Percentiles rank a stretch among this genome's conserved stretches.
phyloP scores from a whole-genome alignment of 2,888 invertebrate species.

The Dorcus hopei region DNA sequence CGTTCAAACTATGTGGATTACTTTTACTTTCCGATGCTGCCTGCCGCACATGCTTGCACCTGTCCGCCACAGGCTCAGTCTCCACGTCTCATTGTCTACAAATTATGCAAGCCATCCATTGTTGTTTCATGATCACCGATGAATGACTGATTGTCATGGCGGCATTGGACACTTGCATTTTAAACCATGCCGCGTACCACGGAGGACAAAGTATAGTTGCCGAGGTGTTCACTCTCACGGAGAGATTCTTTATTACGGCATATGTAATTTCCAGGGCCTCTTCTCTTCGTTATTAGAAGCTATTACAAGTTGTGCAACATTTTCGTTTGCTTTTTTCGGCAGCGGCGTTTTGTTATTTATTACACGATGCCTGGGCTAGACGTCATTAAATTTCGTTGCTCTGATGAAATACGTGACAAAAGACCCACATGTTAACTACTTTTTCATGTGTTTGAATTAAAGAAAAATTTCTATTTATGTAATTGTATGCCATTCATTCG shows the following conservation, averaged over 20 bases:
- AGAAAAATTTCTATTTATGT: too few species aligned
- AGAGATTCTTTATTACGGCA: too few species aligned
- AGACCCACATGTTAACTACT: neutral
- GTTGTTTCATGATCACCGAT: slow-evolving; percentile 12
- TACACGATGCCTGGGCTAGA: neutral
- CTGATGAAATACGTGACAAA: neutral
- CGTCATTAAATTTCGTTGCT: neutral
- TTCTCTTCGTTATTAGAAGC: neutral
- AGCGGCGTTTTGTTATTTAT: neutral
- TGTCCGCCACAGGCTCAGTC: neutral
- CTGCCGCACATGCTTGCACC: neutral
- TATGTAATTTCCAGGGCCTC: too few species aligned
- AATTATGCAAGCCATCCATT: slow-evolving; percentile 23
- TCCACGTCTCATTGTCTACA: slow-evolving; percentile 18
- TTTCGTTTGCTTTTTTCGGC: neutral
- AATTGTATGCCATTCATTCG: neutral
- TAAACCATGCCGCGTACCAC: too few species aligned
- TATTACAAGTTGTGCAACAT: neutral
- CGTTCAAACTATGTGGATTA: neutral
- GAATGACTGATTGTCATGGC: slow-evolving; percentile 9
- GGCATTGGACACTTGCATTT: neutral
- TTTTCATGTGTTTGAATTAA: too few species aligned
- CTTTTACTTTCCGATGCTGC: neutral
- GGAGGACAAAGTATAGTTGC: too few species aligned
- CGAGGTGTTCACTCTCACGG: too few species aligned